Base-by-base conservation (phyloP, 2,888 invertebrate genomes). In the Leptinotarsa haldemani region DNA sequence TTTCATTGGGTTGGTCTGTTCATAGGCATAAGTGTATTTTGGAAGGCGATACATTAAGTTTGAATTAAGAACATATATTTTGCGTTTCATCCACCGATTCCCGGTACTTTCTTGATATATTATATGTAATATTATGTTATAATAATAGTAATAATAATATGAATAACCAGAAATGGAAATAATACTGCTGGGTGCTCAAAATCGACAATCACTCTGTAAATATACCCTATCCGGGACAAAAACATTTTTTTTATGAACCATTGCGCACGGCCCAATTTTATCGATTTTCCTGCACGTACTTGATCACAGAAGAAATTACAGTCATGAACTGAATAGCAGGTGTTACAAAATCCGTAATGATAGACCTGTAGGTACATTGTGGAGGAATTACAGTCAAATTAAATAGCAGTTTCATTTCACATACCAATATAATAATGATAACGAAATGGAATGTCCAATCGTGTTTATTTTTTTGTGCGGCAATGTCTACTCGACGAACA, bases 361-460 rank as follows among this genome's bases (percentile, higher is more conserved):
- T 74, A 77, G 68, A 69, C 72, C 61, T 66, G 72, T 47, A 48
- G 30, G 70, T 71, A 69, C 71, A 76, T 73, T 71, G 69, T 73
- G 74, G 52, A 76, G 69, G 68, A 77, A 77, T 78, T 77, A 76
- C 76, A 77, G 66, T 70, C 69, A 78, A 78, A 78, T 79, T 79
- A 77, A 79, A 77, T 76, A 70, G 73, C 76, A 78, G 76, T 78
- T 77, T 77, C 71, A 76, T 77, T 77, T 74, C 76, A 68, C 76
- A 75, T 78, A 74, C 74, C 77, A 77, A 74, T 77, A 73, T 77
- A 77, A 80, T 78, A 76, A 79, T 76, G 69, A 78, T 76, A 77
- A 77, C 75, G 76, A 77, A 78, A 71, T 71, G 75, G 69, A 75
- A 74, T 77, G 70, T 69, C 73, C 75, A 71, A 75, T 77, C 70